Conservation (phyloP, 2,888 invertebrate species). For the Shargacucullia verbasci region DNA sequence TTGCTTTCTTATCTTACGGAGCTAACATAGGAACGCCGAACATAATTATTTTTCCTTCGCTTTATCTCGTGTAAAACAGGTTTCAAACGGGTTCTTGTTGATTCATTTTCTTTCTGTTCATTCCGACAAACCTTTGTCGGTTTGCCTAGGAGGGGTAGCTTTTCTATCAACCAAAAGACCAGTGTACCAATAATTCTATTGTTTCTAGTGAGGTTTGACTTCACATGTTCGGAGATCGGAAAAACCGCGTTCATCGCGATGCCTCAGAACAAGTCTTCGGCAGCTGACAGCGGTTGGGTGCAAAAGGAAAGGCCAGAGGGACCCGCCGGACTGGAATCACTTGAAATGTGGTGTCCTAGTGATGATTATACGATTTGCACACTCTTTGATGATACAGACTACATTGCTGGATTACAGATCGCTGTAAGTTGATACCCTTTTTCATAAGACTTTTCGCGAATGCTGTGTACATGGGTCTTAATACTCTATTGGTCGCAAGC, state of each 20-base stretch:
- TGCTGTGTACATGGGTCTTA: too few species aligned
- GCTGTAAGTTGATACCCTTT: slow-evolving; percentile 15
- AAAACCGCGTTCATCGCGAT: slow-evolving; percentile 10
- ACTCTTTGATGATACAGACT: slow-evolving; percentile 17
- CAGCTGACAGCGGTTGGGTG: slow-evolving; percentile 10
- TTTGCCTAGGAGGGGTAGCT: too few species aligned
- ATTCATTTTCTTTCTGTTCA: too few species aligned
- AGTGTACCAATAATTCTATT: too few species aligned
- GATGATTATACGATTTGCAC: slow-evolving; percentile 2
- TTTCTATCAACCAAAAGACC: too few species aligned
- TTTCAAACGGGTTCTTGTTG: too few species aligned
- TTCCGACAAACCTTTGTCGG: too few species aligned
- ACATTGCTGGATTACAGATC: slow-evolving; percentile 27
- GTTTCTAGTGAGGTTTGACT: slow-evolving; percentile 14
- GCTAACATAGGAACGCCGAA: too few species aligned
- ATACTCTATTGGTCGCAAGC: too few species aligned
- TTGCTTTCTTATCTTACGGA: too few species aligned
- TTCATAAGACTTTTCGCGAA: background rate
- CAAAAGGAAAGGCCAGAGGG: background rate
- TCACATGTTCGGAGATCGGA: slow-evolving; percentile 1
- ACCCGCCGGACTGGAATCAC: background rate
- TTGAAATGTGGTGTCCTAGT: slow-evolving; percentile 6
- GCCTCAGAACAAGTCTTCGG: slow-evolving; percentile 2
- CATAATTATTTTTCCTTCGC: too few species aligned
- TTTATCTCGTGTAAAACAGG: too few species aligned